These are phyloP conservation scores for Prorops nasuta DNA, from an alignment of 1,140 invertebrate genomes.

Conservation along the genomic window DNA sequence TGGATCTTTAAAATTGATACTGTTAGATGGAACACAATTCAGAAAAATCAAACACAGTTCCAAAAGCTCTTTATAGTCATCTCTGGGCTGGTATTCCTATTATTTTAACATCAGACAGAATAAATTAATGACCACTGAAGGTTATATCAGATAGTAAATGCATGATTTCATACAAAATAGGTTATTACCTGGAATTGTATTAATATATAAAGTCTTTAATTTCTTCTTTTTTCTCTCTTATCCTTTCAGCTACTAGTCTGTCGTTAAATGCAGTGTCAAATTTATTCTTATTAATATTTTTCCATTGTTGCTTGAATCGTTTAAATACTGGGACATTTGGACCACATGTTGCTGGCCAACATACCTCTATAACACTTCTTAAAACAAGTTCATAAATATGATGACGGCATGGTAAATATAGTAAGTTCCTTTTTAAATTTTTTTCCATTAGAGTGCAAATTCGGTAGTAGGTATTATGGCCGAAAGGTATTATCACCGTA, in stretches of 20 bases:
- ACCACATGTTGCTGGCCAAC: not conserved
- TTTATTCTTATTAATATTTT: slow-evolving; percentile 8
- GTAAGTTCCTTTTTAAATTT: slow-evolving; percentile 9
- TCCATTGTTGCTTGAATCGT: slow-evolving; percentile 17
- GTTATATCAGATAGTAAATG: too few species aligned
- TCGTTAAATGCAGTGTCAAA: not conserved
- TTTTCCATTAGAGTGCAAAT: slow-evolving; percentile 10
- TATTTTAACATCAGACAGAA: too few species aligned
- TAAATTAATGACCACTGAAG: too few species aligned
- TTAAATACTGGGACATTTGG: slow-evolving; percentile 17
- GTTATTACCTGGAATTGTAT: not conserved
- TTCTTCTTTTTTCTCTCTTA: not conserved
- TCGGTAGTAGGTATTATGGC: too few species aligned
- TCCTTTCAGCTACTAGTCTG: not conserved
- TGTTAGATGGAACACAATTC: slow-evolving; percentile 24
- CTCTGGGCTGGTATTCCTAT: slow-evolving; percentile 19
- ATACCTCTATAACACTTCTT: slow-evolving; percentile 15
- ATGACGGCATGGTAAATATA: slow-evolving; percentile 20
- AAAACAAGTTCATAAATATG: slow-evolving; percentile 23
- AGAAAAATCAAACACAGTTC: slow-evolving; percentile 26
- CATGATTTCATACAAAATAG: not conserved
- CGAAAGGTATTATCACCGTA: too few species aligned
- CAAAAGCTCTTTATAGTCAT: slow-evolving; percentile 35
- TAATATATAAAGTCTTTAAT: not conserved
- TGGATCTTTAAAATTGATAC: slow-evolving; percentile 30